phyloP scores from a whole-genome alignment of 2,797 vertebrate species.

The Poeciliopsis turneri region DNA sequence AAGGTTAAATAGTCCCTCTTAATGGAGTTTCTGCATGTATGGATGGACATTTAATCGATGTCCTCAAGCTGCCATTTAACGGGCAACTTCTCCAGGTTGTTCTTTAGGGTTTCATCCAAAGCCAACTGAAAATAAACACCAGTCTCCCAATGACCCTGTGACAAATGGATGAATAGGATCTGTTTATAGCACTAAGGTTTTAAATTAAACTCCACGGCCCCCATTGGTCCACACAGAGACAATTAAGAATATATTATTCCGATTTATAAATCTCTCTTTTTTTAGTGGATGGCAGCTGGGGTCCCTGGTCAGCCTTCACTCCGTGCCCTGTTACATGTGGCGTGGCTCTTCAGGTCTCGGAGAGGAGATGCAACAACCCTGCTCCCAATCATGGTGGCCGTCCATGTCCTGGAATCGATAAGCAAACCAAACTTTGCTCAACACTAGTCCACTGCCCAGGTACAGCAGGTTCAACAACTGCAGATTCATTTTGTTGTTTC shows the following conservation, averaged over 20 bases:
- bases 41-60: background rate
- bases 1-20: background rate
- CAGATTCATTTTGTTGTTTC: background rate
- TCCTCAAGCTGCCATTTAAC: background rate
- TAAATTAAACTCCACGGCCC: no score
- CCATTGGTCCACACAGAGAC: no score
- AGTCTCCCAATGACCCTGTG: background rate
- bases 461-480: background rate
- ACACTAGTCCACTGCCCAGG: conserved; percentile 65
- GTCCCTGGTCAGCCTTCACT: conserved; percentile 57
- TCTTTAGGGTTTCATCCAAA: background rate
- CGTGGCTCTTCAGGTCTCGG: conserved; percentile 52
- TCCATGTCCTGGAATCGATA: conserved; percentile 39
- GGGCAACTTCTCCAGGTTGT: background rate
- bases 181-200: background rate
- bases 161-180: background rate
- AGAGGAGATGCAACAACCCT: conserved; percentile 54
- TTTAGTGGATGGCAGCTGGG: conserved; percentile 63
- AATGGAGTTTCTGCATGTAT: background rate
- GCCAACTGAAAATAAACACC: background rate
- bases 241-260: background rate
- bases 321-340: conserved; percentile 67
- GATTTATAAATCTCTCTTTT: conserved; percentile 18
- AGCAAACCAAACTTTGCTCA: conserved; percentile 26
- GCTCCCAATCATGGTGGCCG: conserved; percentile 40